phyloP scores from a whole-genome alignment of 1,140 invertebrate genomes.

The Arion vulgaris region DNA sequence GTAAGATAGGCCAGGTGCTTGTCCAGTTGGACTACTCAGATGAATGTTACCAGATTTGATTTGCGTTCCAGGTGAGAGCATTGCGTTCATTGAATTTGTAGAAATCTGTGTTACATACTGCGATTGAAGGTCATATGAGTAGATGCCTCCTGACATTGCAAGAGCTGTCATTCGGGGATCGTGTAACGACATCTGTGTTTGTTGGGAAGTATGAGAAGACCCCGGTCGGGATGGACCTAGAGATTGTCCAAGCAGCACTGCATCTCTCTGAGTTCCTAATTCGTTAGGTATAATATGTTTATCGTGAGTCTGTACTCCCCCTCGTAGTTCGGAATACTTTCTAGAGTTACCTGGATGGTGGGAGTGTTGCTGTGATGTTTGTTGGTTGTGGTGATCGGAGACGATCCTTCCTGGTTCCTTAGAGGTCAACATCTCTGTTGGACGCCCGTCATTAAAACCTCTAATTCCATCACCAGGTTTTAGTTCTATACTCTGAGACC shows the following conservation, averaged over 20 bases:
- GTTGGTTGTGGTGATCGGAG: constrained; percentile 3
- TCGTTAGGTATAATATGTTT: not conserved
- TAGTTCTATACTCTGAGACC: not conserved
- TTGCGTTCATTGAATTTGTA: not conserved
- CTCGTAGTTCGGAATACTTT: not conserved
- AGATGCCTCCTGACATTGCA: not conserved
- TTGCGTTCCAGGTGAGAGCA: not conserved
- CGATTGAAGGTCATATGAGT: not conserved
- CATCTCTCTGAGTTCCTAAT: not conserved
- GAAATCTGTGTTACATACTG: not conserved
- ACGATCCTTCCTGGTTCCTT: constrained; percentile 15
- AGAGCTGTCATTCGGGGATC: not conserved
- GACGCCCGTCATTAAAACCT: not conserved
- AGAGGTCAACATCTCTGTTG: not conserved
- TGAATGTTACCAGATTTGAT: not conserved
- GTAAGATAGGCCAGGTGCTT: not conserved
- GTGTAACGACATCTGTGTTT: not conserved
- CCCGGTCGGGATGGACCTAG: not conserved
- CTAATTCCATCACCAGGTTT: not conserved
- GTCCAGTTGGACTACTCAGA: not conserved
- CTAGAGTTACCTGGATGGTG: not conserved
- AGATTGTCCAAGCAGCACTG: not conserved
- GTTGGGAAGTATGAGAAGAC: not conserved
- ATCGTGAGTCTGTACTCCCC: not conserved
- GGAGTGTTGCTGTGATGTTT: not conserved